Conservation (phyloP, 2,113 vertebrate genomes). For the Lamprotornis superbus region DNA sequence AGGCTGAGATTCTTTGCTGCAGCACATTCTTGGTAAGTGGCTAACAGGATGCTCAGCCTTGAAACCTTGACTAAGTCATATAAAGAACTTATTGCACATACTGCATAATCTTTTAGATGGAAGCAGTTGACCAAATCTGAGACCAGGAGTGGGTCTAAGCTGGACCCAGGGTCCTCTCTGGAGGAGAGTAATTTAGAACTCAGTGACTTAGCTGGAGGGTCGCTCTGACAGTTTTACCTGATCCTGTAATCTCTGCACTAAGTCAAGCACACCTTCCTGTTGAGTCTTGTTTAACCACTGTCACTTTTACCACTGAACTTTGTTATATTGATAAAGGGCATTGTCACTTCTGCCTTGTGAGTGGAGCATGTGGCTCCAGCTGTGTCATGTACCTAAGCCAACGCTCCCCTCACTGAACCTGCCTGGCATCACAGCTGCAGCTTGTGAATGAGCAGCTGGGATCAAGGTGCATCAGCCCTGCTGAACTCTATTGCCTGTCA, state of each 20-base stretch:
- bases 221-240: neutral
- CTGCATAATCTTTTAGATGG: neutral
- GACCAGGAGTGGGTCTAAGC: neutral
- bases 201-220: neutral
- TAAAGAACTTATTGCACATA: neutral
- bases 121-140: neutral
- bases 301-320: neutral
- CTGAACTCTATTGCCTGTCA: neutral
- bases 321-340: neutral
- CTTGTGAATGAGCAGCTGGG: neutral
- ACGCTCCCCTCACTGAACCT: neutral
- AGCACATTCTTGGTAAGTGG: neutral
- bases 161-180: neutral
- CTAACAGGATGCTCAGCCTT: neutral
- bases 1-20: neutral
- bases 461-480: neutral
- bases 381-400: neutral
- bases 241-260: neutral
- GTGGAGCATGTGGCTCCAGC: neutral
- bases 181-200: neutral
- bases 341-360: neutral
- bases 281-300: neutral
- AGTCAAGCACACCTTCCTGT: neutral
- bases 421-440: neutral
- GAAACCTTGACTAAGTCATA: neutral